Conservation (phyloP, 2,888 invertebrate genomes). For the Aelia acuminata region DNA sequence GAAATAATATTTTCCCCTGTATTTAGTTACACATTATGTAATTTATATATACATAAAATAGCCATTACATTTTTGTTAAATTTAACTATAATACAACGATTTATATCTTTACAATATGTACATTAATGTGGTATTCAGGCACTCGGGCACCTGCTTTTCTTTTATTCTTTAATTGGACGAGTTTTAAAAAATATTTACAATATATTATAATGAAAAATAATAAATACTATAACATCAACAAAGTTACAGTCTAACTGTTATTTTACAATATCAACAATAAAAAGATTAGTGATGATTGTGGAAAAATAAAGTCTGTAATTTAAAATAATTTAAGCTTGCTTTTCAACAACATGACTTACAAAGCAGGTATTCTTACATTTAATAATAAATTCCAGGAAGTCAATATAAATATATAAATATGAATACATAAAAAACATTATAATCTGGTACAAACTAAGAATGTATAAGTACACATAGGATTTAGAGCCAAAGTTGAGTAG, state of each 20-base stretch:
- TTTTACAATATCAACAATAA: slow-evolving; percentile 60
- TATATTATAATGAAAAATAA: slow-evolving; percentile 62
- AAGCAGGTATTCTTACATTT: slow-evolving; percentile 54
- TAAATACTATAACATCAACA: slow-evolving; percentile 65
- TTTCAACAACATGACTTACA: slow-evolving; percentile 46
- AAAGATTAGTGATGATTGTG: slow-evolving; percentile 57
- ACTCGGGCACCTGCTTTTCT: slow-evolving; percentile 59
- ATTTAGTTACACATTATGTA: slow-evolving; percentile 64
- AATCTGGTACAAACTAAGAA: slow-evolving; percentile 45
- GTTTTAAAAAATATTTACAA: slow-evolving; percentile 60
- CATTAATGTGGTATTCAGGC: slow-evolving; percentile 63
- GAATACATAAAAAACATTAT: slow-evolving; percentile 52
- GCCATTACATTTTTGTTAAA: slow-evolving; percentile 62
- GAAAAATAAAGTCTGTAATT: slow-evolving; percentile 57
- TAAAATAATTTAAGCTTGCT: slow-evolving; percentile 57
- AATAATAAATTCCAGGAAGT: slow-evolving; percentile 52
- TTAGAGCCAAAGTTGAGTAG: slow-evolving; percentile 51
- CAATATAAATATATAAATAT: slow-evolving; percentile 56
- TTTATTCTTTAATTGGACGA: slow-evolving; percentile 60
- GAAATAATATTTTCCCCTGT: slow-evolving; percentile 65
- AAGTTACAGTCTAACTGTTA: slow-evolving; percentile 65
- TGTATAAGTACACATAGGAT: slow-evolving; percentile 45
- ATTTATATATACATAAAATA: slow-evolving; percentile 65
- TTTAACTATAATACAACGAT: slow-evolving; percentile 63
- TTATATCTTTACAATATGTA: slow-evolving; percentile 64